Percentiles rank a stretch among this genome's conserved stretches.
phyloP scores from a whole-genome alignment of 1,140 invertebrate genomes.

The Arctopsyche grandis region DNA sequence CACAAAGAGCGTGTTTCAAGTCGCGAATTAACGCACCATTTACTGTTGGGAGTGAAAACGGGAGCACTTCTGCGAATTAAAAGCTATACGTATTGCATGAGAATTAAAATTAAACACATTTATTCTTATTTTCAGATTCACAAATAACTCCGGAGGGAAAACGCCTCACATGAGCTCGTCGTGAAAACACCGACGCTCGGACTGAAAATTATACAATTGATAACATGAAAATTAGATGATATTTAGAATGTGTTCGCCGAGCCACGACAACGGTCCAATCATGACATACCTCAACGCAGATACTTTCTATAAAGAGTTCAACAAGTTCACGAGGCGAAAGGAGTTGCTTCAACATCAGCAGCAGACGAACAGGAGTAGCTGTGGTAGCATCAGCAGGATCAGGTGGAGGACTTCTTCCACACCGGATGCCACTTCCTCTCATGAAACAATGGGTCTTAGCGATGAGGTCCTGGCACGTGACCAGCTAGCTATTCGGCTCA shows the following conservation, averaged over 20 bases:
- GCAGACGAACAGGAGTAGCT: too few species aligned
- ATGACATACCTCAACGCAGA: neutral
- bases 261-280: neutral
- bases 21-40: too few species aligned
- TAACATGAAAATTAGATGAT: constrained; percentile 21
- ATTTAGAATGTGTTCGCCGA: neutral
- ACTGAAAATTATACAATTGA: neutral
- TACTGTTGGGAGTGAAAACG: too few species aligned
- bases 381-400: too few species aligned
- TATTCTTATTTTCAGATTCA: too few species aligned
- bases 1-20: too few species aligned
- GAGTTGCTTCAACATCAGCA: neutral
- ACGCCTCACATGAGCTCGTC: too few species aligned
- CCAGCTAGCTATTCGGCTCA: neutral
- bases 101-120: too few species aligned
- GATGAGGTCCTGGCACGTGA: neutral
- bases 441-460: neutral
- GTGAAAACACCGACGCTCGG: too few species aligned
- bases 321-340: constrained; percentile 19
- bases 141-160: too few species aligned
- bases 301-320: neutral
- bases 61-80: too few species aligned
- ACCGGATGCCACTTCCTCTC: neutral
- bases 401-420: neutral
- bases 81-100: too few species aligned